These are phyloP conservation scores for Desmophyllum pertusum DNA, from an alignment of 92 coral and sea anemone species.

Conservation along the genomic window DNA sequence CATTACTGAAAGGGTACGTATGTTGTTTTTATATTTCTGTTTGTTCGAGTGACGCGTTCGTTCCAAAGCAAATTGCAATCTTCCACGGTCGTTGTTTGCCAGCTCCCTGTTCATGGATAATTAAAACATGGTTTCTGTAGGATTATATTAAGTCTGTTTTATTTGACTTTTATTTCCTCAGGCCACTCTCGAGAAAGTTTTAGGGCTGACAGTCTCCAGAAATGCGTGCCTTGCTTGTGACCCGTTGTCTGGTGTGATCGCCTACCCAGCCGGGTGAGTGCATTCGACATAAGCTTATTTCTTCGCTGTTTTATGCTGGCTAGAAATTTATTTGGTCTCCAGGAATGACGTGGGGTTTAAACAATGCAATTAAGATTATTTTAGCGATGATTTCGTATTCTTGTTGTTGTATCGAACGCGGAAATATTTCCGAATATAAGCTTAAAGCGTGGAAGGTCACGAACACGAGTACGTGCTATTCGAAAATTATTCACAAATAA, in stretches of 20 bases:
- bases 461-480: background rate
- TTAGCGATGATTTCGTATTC: slow-evolving; percentile 4
- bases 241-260: slow-evolving; percentile 82
- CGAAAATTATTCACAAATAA: background rate
- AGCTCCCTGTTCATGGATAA: background rate
- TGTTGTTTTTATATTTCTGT: background rate
- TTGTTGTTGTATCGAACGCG: background rate
- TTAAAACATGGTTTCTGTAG: slow-evolving; percentile 2
- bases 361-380: slow-evolving; percentile 7
- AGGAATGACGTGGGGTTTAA: slow-evolving; percentile 19
- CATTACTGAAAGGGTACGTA: slow-evolving; percentile 89
- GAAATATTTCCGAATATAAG: background rate
- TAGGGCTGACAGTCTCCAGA: slow-evolving; percentile 84
- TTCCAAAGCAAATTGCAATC: background rate
- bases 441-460: background rate
- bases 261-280: slow-evolving; percentile 98
- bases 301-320: background rate
- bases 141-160: slow-evolving; percentile 21
- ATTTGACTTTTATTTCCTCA: slow-evolving; percentile 36
- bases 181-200: slow-evolving; percentile 91
- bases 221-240: slow-evolving; percentile 89
- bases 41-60: background rate
- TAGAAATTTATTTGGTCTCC: background rate
- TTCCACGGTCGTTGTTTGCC: background rate
- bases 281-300: background rate